Percentiles rank a stretch among this genome's conserved stretches.
These are phyloP conservation scores for Sepioteuthis lessoniana DNA, from an alignment of 2,888 invertebrate genomes.

Conservation along the genomic window DNA sequence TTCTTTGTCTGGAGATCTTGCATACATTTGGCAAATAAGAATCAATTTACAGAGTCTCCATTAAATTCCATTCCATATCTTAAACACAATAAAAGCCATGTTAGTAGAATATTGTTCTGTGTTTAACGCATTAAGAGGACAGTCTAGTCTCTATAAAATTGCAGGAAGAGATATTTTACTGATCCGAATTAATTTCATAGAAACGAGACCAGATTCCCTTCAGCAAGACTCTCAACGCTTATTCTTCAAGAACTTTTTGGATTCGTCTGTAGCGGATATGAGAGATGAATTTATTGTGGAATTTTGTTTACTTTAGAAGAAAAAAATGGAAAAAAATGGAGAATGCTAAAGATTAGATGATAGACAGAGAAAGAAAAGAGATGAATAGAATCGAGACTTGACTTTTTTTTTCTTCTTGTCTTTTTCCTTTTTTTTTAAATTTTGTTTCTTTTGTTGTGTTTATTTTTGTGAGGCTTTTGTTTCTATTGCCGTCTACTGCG, in stretches of 20 bases:
- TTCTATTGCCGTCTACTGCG: too few relatives aligned
- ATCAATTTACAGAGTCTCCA: neutral
- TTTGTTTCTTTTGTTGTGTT: too few relatives aligned
- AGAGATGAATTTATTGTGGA: neutral
- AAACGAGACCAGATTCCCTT: neutral
- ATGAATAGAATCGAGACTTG: neutral
- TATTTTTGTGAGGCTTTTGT: too few relatives aligned
- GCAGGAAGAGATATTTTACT: slow-evolving; percentile 13
- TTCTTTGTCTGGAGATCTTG: neutral
- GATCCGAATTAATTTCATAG: neutral
- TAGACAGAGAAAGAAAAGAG: neutral
- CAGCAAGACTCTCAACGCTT: neutral
- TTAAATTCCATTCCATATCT: slow-evolving; percentile 16
- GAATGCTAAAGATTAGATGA: neutral
- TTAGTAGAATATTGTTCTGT: neutral
- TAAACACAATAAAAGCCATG: neutral
- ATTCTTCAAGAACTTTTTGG: neutral
- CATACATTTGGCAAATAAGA: neutral
- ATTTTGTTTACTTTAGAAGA: neutral
- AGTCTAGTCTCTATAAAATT: neutral
- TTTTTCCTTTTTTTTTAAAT: too few relatives aligned
- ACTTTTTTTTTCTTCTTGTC: too few relatives aligned
- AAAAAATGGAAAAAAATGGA: neutral
- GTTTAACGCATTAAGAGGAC: neutral
- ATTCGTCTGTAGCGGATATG: neutral